These are phyloP conservation scores for Marcusenius ussheri DNA, from an alignment of 2,113 vertebrate species.

Conservation along the genomic window DNA sequence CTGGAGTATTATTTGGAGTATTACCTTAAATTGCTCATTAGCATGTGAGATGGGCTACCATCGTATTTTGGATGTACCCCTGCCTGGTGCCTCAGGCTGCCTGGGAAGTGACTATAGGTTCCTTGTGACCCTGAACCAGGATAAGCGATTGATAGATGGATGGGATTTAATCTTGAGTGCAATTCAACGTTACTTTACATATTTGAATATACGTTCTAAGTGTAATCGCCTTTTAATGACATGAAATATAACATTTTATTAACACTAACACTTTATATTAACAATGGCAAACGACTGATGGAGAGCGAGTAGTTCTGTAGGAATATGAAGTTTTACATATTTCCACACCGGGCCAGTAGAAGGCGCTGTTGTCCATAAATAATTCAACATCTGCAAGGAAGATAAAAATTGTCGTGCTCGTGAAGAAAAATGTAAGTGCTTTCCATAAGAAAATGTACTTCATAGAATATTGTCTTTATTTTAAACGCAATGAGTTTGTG, in stretches of 20 bases:
- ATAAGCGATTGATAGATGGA: neutral
- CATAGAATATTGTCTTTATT: neutral
- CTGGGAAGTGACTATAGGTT: neutral
- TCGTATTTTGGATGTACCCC: neutral
- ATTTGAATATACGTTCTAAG: neutral
- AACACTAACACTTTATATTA: neutral
- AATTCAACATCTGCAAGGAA: neutral
- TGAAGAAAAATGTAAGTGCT: neutral
- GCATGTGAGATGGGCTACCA: neutral
- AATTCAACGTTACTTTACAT: neutral
- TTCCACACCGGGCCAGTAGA: constrained; percentile 42
- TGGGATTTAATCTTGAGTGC: neutral
- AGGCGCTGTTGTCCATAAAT: constrained; percentile 50
- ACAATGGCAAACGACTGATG: neutral
- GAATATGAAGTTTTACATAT: neutral
- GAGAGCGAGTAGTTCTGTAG: neutral
- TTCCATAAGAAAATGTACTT: neutral
- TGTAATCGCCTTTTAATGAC: neutral
- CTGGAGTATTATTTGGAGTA: neutral
- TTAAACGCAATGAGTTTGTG: neutral
- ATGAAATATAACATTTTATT: neutral
- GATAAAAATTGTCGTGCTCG: neutral
- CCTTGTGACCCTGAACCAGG: neutral
- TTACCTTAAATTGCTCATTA: neutral
- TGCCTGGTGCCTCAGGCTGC: neutral